Conservation (phyloP, 2,888 invertebrate genomes). For the Cinara cedri region DNA sequence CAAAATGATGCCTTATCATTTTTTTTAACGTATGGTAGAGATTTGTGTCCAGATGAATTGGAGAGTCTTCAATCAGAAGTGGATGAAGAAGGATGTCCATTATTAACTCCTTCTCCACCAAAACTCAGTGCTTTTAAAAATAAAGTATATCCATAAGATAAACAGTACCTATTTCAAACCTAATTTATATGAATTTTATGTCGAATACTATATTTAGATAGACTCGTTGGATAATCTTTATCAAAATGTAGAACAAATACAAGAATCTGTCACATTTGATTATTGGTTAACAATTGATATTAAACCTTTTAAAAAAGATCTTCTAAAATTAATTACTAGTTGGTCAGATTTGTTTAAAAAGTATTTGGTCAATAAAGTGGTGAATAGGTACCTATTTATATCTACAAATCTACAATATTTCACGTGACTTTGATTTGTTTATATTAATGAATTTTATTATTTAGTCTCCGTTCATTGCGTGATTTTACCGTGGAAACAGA, state of each 20-base stretch:
- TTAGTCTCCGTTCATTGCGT: constrained; percentile 76
- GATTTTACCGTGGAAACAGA: constrained; percentile 79
- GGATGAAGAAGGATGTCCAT: constrained; percentile 59
- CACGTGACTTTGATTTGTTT: background rate
- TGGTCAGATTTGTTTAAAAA: constrained; percentile 89
- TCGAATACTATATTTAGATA: constrained; percentile 67
- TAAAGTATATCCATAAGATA: constrained; percentile 65
- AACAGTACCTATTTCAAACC: no score
- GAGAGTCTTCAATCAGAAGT: constrained; percentile 64
- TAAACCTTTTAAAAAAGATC: constrained; percentile 78
- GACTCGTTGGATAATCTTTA: constrained; percentile 82
- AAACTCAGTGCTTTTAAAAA: constrained; percentile 77
- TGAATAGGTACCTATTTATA: constrained; percentile 71
- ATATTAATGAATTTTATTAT: constrained; percentile 26
- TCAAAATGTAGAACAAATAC: constrained; percentile 74
- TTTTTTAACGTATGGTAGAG: constrained; percentile 76
- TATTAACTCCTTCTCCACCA: constrained; percentile 68
- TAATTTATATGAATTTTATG: background rate
- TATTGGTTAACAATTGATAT: constrained; percentile 83
- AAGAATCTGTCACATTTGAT: constrained; percentile 72
- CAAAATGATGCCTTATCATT: constrained; percentile 4
- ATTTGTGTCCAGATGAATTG: constrained; percentile 75
- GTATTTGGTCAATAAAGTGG: constrained; percentile 82
- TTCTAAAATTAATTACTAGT: constrained; percentile 82
- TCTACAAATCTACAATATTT: no score